Evolutionary conservation across 2,113 vertebrate genomes (phyloP).

Genomic region (Bos indicus): DNA sequence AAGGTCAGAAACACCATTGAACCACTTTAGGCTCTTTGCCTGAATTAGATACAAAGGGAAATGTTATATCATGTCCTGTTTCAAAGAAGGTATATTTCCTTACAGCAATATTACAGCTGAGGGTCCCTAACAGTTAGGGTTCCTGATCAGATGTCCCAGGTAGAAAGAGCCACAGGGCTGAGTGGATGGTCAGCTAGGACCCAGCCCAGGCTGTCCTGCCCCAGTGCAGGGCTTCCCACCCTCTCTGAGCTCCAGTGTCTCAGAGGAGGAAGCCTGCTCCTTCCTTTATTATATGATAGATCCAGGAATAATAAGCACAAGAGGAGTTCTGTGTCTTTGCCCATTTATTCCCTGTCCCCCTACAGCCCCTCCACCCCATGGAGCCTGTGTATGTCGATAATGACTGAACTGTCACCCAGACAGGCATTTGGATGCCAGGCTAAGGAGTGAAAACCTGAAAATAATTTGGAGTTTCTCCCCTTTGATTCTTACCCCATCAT

Average conservation of each 20-base stretch:
- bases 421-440: neutral
- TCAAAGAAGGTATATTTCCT: neutral
- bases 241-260: neutral
- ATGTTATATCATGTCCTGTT: neutral
- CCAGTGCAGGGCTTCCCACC: fast-evolving
- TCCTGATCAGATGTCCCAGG: neutral
- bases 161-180: neutral
- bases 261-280: neutral
- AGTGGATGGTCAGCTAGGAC: neutral
- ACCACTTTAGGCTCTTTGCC: neutral
- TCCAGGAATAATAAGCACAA: neutral
- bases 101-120: neutral
- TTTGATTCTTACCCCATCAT: neutral
- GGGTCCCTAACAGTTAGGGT: neutral
- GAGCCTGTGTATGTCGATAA: neutral
- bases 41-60: neutral
- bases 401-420: neutral
- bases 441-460: neutral
- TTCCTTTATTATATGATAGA: neutral
- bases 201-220: neutral
- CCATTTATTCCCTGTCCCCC: neutral
- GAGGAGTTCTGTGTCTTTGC: neutral
- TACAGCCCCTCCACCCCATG: fast-evolving
- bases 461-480: neutral
- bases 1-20: neutral